Base-by-base conservation (phyloP, 2,888 invertebrate genomes). In the Metacarcinus magister region DNA sequence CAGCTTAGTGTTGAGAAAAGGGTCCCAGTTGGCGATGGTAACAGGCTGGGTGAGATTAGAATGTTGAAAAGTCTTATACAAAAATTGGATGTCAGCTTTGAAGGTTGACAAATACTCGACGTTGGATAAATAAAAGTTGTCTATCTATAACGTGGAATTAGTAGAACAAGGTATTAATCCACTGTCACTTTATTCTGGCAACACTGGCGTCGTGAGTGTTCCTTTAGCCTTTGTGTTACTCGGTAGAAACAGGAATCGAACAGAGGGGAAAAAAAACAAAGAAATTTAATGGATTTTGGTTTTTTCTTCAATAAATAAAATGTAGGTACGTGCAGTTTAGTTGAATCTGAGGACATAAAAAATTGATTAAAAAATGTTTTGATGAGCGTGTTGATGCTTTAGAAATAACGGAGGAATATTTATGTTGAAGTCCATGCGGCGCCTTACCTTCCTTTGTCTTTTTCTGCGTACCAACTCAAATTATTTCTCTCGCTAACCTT, bases 1-100 rank as follows among this genome's bases (percentile, higher is more conserved):
- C 32, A 0, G 82, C 23, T 82, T 82, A 32, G 7, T 82, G 82
- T 82, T 28, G 28, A 7, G 5, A 32, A 82, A 82, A n/a, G 32
- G 28, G 13, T 8, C 23, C 32, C 32, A 8, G 32, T 32, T 82
- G 32, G 32, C 67, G 16, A n/a, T n/a, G n/a, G 67, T 67, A 67
- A 67, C 4, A 67, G 67, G 67, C 0, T n/a, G 67, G 8, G 4
- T n/a, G 67, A 67, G 67, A n/a, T 23, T n/a, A 67, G 67, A 67
- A 67, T 67, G 67, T 67, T n/a, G n/a, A n/a, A 67, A 67, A 67
- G n/a, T n/a, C 67, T 67, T n/a, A n/a, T 67, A 67, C 23, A n/a
- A 67, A 67, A 67, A 67, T 67, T 67, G n/a, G 67, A 67, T 67
- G n/a, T n/a, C 67, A n/a, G 67, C 67, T 67, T 67, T 67, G 67